Conservation (phyloP, 1,140 invertebrate species). For the Eubasilissa regina region DNA sequence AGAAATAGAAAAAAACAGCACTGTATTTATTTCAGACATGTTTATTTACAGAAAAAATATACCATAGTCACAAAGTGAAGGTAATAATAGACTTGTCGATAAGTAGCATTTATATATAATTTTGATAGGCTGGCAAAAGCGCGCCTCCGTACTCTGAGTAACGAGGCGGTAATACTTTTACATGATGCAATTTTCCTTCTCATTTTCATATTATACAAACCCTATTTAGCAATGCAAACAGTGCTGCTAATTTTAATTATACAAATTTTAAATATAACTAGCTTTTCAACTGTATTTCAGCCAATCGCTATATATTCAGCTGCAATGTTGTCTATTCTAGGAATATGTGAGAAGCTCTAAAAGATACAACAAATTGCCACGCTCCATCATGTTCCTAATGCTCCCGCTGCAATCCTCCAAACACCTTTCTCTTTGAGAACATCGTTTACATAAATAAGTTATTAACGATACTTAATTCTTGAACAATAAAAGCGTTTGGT, state of each 20-base stretch:
- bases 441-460: slow-evolving; percentile 15
- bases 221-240: slow-evolving; percentile 55
- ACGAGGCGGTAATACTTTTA: slow-evolving; percentile 10
- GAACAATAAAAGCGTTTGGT: slow-evolving; percentile 32
- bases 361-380: slow-evolving; percentile 5
- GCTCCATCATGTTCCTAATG: neutral
- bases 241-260: slow-evolving; percentile 48
- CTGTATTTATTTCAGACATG: slow-evolving; percentile 53
- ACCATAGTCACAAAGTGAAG: slow-evolving; percentile 58
- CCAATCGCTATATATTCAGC: slow-evolving; percentile 39
- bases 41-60: slow-evolving; percentile 61
- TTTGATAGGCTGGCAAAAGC: slow-evolving; percentile 55
- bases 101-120: slow-evolving; percentile 57
- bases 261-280: slow-evolving; percentile 51
- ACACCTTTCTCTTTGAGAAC: neutral
- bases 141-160: slow-evolving; percentile 3
- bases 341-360: slow-evolving; percentile 44
- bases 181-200: neutral
- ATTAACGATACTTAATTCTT: slow-evolving; percentile 15
- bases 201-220: slow-evolving; percentile 45
- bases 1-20: neutral
- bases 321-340: slow-evolving; percentile 50
- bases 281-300: slow-evolving; percentile 23
- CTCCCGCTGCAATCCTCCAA: neutral
- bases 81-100: slow-evolving; percentile 53